Evolutionary conservation across 2,797 vertebrate species (phyloP), one percentile per base, ranked within the genome.

Genomic region (Ibycter americanus): DNA sequence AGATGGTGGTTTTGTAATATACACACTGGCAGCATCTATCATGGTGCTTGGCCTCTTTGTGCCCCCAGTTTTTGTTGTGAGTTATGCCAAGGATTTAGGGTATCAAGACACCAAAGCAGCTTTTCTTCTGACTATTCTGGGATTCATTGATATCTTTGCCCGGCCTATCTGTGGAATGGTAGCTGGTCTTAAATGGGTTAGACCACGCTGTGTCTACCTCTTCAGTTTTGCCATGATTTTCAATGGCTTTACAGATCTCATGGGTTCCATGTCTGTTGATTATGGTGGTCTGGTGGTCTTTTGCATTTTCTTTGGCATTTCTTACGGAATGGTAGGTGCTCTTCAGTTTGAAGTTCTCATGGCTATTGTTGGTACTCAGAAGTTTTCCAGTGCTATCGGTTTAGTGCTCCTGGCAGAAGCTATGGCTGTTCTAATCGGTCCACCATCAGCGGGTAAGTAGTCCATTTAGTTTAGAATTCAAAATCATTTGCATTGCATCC

Each of bases 301-400:
- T 94, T 99, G 99, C 90, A 98, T 99, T 98, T 99, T 99, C 98
- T 99, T 99, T 34, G 99, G 99, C 88, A 96, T 99, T 96, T 99
- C 99, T 65, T 99, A 99, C 0, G 99, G 99, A 86, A 99, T 99
- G 99, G 99, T 99, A 96, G 99, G 99, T 5, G 99, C 99, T 10
- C 98, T 99, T 93, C 99, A 99, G 97, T 99, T 99, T 81, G 99
- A 99, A 97, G 99, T 99, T 83, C 99, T 99, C 89, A 99, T 99
- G 99, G 93, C 99, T 21, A 99, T 99, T 7, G 99, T 99, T 71
- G 99, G 99, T 23, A 99, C 99, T 1, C 98, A 99, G 65, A 99
- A 98, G 96, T 99, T 99, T 97, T 98, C 99, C 97, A 99, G 99
- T 20, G 99, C 99, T 89, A 99, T 99, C 0, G 99, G 99, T 61